phyloP scores from a whole-genome alignment of 2,888 invertebrate genomes.

The Caenorhabditis drosophilae region DNA sequence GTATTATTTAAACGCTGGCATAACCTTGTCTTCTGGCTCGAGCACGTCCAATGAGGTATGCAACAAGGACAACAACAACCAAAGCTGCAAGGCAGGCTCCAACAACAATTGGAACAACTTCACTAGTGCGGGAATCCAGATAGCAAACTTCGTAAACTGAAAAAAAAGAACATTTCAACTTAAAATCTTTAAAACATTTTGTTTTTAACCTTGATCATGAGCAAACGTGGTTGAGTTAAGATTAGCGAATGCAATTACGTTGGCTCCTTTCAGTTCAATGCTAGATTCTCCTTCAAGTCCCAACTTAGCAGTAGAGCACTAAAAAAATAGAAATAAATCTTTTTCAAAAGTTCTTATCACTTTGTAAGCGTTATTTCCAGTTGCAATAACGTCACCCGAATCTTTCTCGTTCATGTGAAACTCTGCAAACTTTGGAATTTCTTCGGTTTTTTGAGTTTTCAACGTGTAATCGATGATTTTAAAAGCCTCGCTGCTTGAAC shows the following conservation, averaged over 20 bases:
- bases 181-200: background rate
- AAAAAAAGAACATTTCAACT: background rate
- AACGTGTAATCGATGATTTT: slow-evolving; percentile 48
- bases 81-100: slow-evolving; percentile 89
- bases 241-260: slow-evolving; percentile 55
- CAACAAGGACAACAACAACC: slow-evolving; percentile 87
- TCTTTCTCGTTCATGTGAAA: slow-evolving; percentile 28
- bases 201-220: slow-evolving; percentile 40
- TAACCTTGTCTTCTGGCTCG: slow-evolving; percentile 67
- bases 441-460: slow-evolving; percentile 22
- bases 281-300: slow-evolving; percentile 50
- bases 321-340: slow-evolving; percentile 10
- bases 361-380: slow-evolving; percentile 36
- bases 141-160: slow-evolving; percentile 59
- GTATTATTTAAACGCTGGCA: slow-evolving; percentile 58
- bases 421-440: slow-evolving; percentile 23
- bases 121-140: slow-evolving; percentile 71
- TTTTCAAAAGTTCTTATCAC: slow-evolving; percentile 2
- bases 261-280: slow-evolving; percentile 51
- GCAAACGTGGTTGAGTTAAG: slow-evolving; percentile 48
- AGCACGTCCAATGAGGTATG: slow-evolving; percentile 89
- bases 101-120: slow-evolving; percentile 94
- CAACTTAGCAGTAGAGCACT: slow-evolving; percentile 58
- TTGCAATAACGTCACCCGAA: slow-evolving; percentile 32
- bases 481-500: slow-evolving; percentile 37